Conservation (phyloP, 2,888 invertebrate species). For the Eupithecia inturbata region DNA sequence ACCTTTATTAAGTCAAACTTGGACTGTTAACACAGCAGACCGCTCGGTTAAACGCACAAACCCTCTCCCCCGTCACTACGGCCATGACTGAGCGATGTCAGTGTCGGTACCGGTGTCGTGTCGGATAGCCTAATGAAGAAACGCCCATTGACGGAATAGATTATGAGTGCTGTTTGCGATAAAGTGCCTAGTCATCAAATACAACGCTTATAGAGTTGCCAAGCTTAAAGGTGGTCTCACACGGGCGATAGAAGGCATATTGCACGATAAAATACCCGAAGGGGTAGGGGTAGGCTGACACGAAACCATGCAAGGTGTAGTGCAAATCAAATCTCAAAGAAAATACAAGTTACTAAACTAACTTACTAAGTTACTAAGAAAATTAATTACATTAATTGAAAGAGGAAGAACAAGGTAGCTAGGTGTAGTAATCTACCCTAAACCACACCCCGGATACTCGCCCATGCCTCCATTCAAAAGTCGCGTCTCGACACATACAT, state of each 20-base stretch:
- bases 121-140: background rate
- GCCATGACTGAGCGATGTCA: background rate
- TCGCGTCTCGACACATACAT: too few species aligned
- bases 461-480: too few species aligned
- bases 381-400: background rate
- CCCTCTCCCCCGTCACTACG: too few species aligned
- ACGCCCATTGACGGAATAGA: conserved; percentile 58
- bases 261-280: background rate
- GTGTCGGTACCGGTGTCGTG: background rate
- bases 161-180: conserved; percentile 57
- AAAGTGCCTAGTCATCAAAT: conserved; percentile 55
- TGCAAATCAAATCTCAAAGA: background rate
- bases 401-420: background rate
- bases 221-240: background rate
- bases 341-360: background rate
- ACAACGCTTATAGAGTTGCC: conserved; percentile 16
- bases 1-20: too few species aligned
- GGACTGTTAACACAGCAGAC: too few species aligned
- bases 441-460: too few species aligned
- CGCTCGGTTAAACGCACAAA: too few species aligned
- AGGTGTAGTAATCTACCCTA: too few species aligned
- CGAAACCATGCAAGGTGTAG: background rate
- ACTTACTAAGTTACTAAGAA: too few species aligned
- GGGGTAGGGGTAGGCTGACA: background rate
- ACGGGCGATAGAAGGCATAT: background rate